Conservation (phyloP, 2,797 vertebrate genomes). For the Echeneis naucrates region DNA sequence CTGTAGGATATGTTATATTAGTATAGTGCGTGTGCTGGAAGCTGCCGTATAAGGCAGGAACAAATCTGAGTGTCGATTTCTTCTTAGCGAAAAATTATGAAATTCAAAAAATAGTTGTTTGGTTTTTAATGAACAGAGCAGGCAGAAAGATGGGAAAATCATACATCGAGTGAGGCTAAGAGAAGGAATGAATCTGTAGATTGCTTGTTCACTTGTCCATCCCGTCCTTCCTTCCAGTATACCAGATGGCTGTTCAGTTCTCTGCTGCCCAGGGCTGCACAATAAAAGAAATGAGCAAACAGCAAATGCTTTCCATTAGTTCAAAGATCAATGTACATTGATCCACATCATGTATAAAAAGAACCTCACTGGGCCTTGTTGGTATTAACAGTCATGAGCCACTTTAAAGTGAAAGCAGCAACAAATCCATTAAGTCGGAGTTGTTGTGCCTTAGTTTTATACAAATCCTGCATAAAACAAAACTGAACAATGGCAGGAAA, state of each 20-base stretch:
- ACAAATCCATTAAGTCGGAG: not conserved
- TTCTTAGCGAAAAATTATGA: slow-evolving; percentile 17
- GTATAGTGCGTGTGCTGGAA: not conserved
- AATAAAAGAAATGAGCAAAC: slow-evolving; percentile 25
- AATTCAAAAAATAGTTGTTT: slow-evolving; percentile 41
- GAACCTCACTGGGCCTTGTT: slow-evolving; percentile 34
- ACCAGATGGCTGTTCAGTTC: slow-evolving; percentile 57
- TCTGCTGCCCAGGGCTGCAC: slow-evolving; percentile 44
- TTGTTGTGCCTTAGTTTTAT: not conserved
- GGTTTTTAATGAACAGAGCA: not conserved
- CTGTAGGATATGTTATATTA: slow-evolving; percentile 20
- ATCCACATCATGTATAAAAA: slow-evolving; percentile 43
- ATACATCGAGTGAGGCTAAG: not conserved
- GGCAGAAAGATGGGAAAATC: slow-evolving; percentile 16
- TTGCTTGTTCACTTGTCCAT: slow-evolving; percentile 12
- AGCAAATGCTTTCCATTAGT: slow-evolving; percentile 10
- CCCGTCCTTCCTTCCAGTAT: slow-evolving; percentile 14
- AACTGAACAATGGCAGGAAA: not conserved
- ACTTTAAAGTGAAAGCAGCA: slow-evolving; percentile 9
- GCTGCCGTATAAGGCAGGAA: not conserved
- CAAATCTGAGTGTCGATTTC: slow-evolving; percentile 11
- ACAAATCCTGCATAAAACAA: slow-evolving; percentile 6
- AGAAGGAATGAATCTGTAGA: not conserved
- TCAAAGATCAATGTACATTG: slow-evolving; percentile 38
- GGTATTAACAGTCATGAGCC: slow-evolving; percentile 1